These are phyloP conservation scores for Ormyrus pomaceus DNA, from an alignment of 2,888 invertebrate species.

Conservation along the genomic window DNA sequence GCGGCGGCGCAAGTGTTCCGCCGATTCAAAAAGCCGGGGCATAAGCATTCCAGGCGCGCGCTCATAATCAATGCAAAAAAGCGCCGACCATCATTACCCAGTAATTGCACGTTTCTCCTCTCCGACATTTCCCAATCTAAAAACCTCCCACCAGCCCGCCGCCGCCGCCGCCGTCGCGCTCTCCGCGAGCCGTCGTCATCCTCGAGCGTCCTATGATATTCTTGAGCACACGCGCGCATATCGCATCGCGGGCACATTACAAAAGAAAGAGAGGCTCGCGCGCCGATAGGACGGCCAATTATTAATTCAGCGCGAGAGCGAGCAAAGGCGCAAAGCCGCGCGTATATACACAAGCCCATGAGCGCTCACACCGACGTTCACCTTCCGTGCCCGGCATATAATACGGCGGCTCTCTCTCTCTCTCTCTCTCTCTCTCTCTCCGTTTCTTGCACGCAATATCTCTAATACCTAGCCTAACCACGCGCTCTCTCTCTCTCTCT, in stretches of 20 bases:
- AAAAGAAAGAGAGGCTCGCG: conserved; percentile 3
- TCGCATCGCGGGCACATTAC: too few species aligned
- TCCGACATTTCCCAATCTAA: conserved; percentile 13
- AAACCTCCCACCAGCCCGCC: conserved; percentile 10
- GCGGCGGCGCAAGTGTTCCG: neutral
- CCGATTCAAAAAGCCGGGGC: neutral
- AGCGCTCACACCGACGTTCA: conserved; percentile 7
- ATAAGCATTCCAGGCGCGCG: neutral
- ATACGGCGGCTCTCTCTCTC: neutral
- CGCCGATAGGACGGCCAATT: conserved; percentile 49
- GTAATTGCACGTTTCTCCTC: neutral
- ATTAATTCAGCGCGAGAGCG: conserved; percentile 51
- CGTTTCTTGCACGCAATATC: conserved; percentile 3
- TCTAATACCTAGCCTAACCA: conserved; percentile 17
- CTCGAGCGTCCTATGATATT: too few species aligned
- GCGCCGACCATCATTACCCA: neutral
- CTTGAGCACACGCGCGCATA: too few species aligned
- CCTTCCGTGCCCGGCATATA: neutral
- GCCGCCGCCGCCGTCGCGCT: neutral
- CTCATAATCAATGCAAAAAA: neutral
- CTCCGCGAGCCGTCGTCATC: neutral
- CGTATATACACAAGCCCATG: neutral
- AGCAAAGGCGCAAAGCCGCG: conserved; percentile 13
- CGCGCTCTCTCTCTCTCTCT: conserved; percentile 18
- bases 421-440: conserved; percentile 18